phyloP scores from a whole-genome alignment of 2,888 invertebrate species.

The Chromoteleia sp. region DNA sequence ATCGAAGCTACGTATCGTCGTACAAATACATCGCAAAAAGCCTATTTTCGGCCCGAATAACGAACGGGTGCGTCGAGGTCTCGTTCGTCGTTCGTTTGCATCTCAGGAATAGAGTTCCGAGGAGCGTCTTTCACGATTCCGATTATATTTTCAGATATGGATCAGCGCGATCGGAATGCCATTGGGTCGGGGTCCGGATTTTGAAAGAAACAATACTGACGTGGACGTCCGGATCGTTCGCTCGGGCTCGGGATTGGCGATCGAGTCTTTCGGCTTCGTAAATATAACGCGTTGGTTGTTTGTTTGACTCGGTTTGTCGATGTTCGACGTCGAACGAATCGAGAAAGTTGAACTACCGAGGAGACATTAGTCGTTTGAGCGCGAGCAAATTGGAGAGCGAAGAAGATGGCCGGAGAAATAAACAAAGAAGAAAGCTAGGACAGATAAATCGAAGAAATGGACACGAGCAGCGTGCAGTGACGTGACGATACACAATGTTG shows the following conservation, averaged over 20 bases:
- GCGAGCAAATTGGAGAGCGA: constrained; percentile 57
- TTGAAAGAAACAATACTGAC: no score
- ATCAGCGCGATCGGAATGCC: background rate
- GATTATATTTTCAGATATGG: constrained; percentile 35
- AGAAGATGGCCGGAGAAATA: constrained; percentile 50
- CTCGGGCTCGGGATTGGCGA: no score
- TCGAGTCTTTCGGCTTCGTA: no score
- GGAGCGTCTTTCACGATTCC: constrained; percentile 26
- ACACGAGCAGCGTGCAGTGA: constrained; percentile 73
- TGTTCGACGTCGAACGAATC: constrained; percentile 50
- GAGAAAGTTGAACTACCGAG: constrained; percentile 72
- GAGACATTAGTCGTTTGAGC: constrained; percentile 62
- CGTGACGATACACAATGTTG: constrained; percentile 80
- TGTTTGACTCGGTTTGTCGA: background rate
- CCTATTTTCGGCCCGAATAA: constrained; percentile 70
- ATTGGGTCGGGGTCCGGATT: background rate
- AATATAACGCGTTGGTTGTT: no score
- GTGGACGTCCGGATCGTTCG: no score
- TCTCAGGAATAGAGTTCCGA: constrained; percentile 31
- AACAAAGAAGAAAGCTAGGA: constrained; percentile 64
- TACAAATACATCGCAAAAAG: constrained; percentile 65
- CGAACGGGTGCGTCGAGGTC: constrained; percentile 50
- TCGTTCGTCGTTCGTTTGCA: constrained; percentile 58
- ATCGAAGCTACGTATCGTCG: constrained; percentile 68
- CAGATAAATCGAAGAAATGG: constrained; percentile 73